Base-by-base conservation (phyloP, 2,113 vertebrate genomes). In the Engraulis encrasicolus region DNA sequence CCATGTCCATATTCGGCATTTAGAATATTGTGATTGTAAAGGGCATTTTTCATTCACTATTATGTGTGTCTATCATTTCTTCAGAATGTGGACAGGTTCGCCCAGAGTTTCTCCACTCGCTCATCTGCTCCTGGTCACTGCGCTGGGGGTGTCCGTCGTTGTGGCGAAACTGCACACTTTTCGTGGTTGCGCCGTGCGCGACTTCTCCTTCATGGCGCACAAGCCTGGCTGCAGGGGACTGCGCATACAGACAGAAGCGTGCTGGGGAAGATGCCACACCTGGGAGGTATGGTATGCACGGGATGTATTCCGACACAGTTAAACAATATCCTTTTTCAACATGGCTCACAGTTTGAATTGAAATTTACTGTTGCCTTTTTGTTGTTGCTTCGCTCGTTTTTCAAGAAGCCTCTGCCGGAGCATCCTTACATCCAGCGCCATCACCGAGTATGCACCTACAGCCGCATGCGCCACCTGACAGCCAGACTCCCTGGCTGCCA, bases 251-350 rank as follows among this genome's bases (percentile, higher is more conserved):
- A 95, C 94, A 0, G 93, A 95, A 85, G 94, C 94, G 80, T 95
- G 93, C 88, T 95, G 94, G 94, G 94, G 93, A 61, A 92, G 94
- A 87, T 95, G 95, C 84, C 91, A 94, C 85, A 95, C 95, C 82
- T 95, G 95, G 95, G 95, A 95, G 95, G 94, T 95, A 90, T 50
- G n/a, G n/a, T n/a, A n/a, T n/a, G n/a, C n/a, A n/a, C n/a, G n/a
- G n/a, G n/a, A n/a, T n/a, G 38, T 15, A 12, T 12, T 31, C 37
- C 40, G 27, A 74, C 27, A 74, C 27, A 31, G 34, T 27, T 27
- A 74, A 3, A 23, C 66, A 14, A 74, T 14, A 14, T 15, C 17
- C 66, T 4, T 58, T 7, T n/a, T 58, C 54, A 1, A 34, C 1
- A 34, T 12, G 3, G 58, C 6, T 19, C 17, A 17, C 14, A 15